These are phyloP conservation scores for Chelon auratus DNA, from an alignment of 2,797 vertebrate genomes.

Conservation along the genomic window DNA sequence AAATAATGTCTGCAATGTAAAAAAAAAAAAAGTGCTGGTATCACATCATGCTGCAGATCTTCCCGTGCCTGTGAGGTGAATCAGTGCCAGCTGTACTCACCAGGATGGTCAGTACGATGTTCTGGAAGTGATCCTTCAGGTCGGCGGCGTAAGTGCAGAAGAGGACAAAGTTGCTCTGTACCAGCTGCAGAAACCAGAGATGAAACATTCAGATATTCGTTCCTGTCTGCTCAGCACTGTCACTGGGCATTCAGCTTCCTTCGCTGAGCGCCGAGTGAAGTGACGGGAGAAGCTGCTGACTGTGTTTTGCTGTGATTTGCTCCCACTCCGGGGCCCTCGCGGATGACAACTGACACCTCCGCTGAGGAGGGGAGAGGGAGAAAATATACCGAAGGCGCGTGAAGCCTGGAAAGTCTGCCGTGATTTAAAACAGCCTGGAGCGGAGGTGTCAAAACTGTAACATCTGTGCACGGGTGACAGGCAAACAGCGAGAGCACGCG, in stretches of 20 bases:
- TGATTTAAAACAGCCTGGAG: slow-evolving; percentile 21
- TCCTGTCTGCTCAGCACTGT: slow-evolving; percentile 61
- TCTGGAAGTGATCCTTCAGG: slow-evolving; percentile 92
- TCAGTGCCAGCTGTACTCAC: slow-evolving; percentile 81
- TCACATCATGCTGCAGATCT: background rate
- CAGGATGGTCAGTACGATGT: slow-evolving; percentile 94
- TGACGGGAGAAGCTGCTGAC: slow-evolving; percentile 71
- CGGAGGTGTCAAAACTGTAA: background rate
- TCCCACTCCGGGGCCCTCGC: slow-evolving; percentile 32
- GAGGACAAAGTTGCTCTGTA: slow-evolving; percentile 96
- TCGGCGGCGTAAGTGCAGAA: slow-evolving; percentile 93
- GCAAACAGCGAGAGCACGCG: background rate
- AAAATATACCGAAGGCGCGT: slow-evolving; percentile 27
- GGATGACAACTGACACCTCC: slow-evolving; percentile 68
- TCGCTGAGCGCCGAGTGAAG: slow-evolving; percentile 36
- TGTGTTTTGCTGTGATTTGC: slow-evolving; percentile 47
- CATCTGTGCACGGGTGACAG: slow-evolving; percentile 24
- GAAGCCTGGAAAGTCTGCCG: slow-evolving; percentile 28
- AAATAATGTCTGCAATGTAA: too few species aligned
- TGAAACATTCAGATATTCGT: slow-evolving; percentile 49
- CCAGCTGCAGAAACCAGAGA: slow-evolving; percentile 86
- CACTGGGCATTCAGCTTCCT: slow-evolving; percentile 18
- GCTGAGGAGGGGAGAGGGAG: slow-evolving; percentile 31
- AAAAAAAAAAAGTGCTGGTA: too few species aligned
- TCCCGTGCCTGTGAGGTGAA: background rate